Evolutionary conservation across 2,888 invertebrate genomes (phyloP).

Genomic region (Embidobia sp.): DNA sequence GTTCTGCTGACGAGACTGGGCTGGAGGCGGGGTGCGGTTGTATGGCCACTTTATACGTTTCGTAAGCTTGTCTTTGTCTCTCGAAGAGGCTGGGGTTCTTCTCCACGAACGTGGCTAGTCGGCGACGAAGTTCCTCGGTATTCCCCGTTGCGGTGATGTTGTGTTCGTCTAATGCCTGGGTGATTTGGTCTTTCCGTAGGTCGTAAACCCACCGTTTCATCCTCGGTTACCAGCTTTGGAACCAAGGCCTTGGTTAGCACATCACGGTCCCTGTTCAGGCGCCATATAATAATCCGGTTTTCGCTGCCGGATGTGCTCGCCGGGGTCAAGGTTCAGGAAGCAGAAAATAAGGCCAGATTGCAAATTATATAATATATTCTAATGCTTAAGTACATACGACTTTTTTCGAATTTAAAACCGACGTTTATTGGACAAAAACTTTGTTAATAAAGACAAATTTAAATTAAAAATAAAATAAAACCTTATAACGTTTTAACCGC

Average conservation of each 20-base stretch:
- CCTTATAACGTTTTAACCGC: too few species aligned
- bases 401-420: too few species aligned
- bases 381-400: too few species aligned
- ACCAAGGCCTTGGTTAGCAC: not conserved
- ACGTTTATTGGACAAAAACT: too few species aligned
- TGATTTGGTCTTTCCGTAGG: not conserved
- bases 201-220: constrained; percentile 11
- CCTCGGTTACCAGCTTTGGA: not conserved
- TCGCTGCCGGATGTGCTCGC: too few species aligned
- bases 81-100: not conserved
- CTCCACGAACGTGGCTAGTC: not conserved
- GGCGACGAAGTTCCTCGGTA: not conserved
- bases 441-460: too few species aligned
- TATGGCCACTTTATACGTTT: not conserved
- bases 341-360: too few species aligned
- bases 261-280: constrained; percentile 15
- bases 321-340: too few species aligned
- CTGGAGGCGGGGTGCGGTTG: too few species aligned
- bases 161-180: not conserved
- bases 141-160: not conserved
- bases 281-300: not conserved
- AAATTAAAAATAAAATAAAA: too few species aligned
- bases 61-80: not conserved
- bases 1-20: too few species aligned
- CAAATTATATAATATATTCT: too few species aligned